These are phyloP conservation scores for Papilio glaucus DNA, from an alignment of 1,140 invertebrate genomes.

Conservation along the genomic window DNA sequence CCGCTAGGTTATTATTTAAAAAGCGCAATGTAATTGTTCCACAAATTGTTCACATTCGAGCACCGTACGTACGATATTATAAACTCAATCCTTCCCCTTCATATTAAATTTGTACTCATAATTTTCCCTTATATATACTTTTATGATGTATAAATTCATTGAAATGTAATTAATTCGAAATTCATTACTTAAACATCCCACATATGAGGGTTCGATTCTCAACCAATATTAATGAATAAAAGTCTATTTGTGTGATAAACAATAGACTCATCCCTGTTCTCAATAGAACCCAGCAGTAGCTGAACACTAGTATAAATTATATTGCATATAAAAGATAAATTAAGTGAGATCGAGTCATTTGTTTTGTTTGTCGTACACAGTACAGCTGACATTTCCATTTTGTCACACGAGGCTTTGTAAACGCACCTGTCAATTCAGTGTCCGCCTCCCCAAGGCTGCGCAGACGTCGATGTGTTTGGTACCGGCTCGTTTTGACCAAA, in stretches of 20 bases:
- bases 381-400: constrained; percentile 27
- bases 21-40: constrained; percentile 40
- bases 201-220: too few species aligned
- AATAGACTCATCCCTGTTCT: too few species aligned
- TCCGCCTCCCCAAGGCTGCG: constrained; percentile 16
- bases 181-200: too few species aligned
- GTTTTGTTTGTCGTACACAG: neutral
- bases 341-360: neutral
- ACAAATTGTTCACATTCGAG: constrained; percentile 23
- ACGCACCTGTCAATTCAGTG: constrained; percentile 16
- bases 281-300: too few species aligned
- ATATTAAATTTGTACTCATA: constrained; percentile 1
- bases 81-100: neutral
- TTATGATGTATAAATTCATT: too few species aligned
- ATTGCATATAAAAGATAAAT: neutral
- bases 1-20: constrained; percentile 46
- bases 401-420: constrained; percentile 20
- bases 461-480: constrained; percentile 26
- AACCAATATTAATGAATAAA: too few species aligned
- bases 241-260: too few species aligned
- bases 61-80: constrained; percentile 1
- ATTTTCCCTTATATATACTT: neutral
- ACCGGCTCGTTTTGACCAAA: constrained; percentile 52
- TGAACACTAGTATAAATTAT: too few species aligned
- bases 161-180: too few species aligned